Evolutionary conservation across 2,797 vertebrate genomes (phyloP).

Genomic region (Syngnathus acus): DNA sequence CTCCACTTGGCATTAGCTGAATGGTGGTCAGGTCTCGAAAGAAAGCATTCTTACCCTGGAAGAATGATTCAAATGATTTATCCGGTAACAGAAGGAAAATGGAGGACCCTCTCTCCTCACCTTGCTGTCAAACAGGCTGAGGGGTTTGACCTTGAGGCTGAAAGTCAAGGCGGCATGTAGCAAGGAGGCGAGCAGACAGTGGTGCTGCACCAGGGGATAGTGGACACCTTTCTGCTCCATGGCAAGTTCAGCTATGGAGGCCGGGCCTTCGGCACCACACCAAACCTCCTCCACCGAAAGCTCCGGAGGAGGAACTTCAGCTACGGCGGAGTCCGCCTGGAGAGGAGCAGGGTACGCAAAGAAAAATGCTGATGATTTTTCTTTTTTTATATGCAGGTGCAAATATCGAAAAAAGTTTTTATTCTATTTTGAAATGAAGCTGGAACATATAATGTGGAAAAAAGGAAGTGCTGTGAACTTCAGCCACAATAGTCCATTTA

Average conservation of each 20-base stretch:
- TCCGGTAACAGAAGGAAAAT: background rate
- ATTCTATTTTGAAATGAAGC: no score
- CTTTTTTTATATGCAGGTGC: background rate
- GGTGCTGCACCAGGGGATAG: slow-evolving; percentile 91
- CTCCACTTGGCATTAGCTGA: slow-evolving; percentile 91
- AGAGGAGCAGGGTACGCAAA: background rate
- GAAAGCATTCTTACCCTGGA: slow-evolving; percentile 94
- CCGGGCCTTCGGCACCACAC: slow-evolving; percentile 79
- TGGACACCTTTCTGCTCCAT: slow-evolving; percentile 88
- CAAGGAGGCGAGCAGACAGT: slow-evolving; percentile 82
- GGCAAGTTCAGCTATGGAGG: slow-evolving; percentile 88
- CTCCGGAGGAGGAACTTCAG: slow-evolving; percentile 76
- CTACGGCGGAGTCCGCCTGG: slow-evolving; percentile 82
- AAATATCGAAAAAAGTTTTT: background rate
- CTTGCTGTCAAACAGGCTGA: slow-evolving; percentile 92
- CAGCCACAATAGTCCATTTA: no score
- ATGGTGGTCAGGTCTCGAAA: slow-evolving; percentile 93
- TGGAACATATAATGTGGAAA: no score
- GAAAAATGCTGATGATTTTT: background rate
- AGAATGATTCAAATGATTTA: background rate
- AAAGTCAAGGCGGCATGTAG: slow-evolving; percentile 81
- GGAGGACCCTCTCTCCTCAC: slow-evolving; percentile 51
- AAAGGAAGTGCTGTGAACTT: no score
- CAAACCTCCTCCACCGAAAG: slow-evolving; percentile 86
- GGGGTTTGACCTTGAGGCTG: slow-evolving; percentile 82